A percentile compares a stretch with the other conserved stretches of the same genome.
Evolutionary conservation across 1,140 invertebrate genomes (phyloP).

Genomic region (Apocrypta bakeri): DNA sequence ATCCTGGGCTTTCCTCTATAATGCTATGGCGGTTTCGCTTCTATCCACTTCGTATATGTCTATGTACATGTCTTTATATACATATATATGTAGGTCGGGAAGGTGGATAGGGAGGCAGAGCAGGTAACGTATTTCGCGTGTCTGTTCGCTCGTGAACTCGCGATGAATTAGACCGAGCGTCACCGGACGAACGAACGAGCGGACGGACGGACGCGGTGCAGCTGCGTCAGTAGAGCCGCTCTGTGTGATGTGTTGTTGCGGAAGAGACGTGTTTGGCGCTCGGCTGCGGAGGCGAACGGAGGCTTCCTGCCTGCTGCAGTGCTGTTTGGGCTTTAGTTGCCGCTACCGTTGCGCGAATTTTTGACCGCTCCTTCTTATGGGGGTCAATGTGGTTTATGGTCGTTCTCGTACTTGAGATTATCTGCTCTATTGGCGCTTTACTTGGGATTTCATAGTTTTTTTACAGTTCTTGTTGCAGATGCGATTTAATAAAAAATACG

Average conservation of each 20-base stretch:
- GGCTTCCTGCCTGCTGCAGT: not conserved
- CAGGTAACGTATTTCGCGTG: not conserved
- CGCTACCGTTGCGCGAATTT: not conserved
- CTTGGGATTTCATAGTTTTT: too few relatives aligned
- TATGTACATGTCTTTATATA: too few relatives aligned
- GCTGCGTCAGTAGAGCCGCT: too few relatives aligned
- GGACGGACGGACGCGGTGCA: too few relatives aligned
- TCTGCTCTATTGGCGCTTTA: too few relatives aligned
- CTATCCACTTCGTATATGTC: too few relatives aligned
- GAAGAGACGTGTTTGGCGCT: not conserved
- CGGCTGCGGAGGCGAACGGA: not conserved
- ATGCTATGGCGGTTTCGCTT: not conserved
- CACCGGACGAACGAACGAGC: too few relatives aligned
- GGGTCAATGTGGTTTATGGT: too few relatives aligned
- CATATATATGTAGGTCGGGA: not conserved
- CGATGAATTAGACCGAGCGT: conserved; percentile 23
- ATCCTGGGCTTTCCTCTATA: not conserved
- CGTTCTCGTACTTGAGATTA: too few relatives aligned
- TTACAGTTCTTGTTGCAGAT: too few relatives aligned
- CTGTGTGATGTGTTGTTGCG: not conserved
- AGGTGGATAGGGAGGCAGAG: not conserved
- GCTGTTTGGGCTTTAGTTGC: not conserved
- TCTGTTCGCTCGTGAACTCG: conserved; percentile 11
- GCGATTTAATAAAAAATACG: too few relatives aligned
- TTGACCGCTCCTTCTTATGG: too few relatives aligned